Base-by-base conservation (phyloP, 2,888 invertebrate species). In the Leucoptera coffeella region DNA sequence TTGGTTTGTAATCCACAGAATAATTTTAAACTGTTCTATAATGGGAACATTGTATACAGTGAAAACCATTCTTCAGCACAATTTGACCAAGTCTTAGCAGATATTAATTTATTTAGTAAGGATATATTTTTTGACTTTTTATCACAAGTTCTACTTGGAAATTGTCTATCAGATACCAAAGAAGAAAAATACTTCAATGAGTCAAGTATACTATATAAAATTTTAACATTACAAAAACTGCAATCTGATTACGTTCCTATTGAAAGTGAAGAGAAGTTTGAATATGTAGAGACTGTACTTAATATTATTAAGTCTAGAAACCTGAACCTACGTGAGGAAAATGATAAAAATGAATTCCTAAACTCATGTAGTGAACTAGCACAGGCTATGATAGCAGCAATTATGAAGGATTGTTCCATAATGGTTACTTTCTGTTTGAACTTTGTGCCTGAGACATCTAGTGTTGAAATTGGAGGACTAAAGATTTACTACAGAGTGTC, bases 331-430 rank as follows among this genome's bases (percentile, higher is more conserved):
- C 38, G 19, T 14, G 24, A 30, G 14, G 27, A 35, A 15, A 27
- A 28, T 2, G 42, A 52, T 12, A 43, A 31, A 37, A 31, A 46
- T 1, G 29, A 14, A 3, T 58, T 61, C 34, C 21, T 53, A 1
- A 29, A 40, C 10, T 33, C 25, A 2, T 21, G 40, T 4, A 35
- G 49, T 15, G 38, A 47, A 1, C 26, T 42, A 14, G 38, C 55
- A 25, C 34, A 52, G 27, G 51, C 55, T 2, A 49, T 82, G 28
- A 58, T 82, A 37, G 77, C 82, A 9, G 76, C 81, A 14, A 74
- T 81, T 4, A 77, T 78, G 12, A 82, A 78, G 46, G 84, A 84
- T 42, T 82, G 82, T 40, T 83, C 82, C 1, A 67, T 82, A 14
- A 80, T 82, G 76, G 64, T 82, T 26, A 67, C 76, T 26, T 67